Percentiles rank a stretch among this genome's conserved stretches.
These are phyloP conservation scores for Ceramica pisi DNA, from an alignment of 2,888 invertebrate species.

Conservation along the genomic window DNA sequence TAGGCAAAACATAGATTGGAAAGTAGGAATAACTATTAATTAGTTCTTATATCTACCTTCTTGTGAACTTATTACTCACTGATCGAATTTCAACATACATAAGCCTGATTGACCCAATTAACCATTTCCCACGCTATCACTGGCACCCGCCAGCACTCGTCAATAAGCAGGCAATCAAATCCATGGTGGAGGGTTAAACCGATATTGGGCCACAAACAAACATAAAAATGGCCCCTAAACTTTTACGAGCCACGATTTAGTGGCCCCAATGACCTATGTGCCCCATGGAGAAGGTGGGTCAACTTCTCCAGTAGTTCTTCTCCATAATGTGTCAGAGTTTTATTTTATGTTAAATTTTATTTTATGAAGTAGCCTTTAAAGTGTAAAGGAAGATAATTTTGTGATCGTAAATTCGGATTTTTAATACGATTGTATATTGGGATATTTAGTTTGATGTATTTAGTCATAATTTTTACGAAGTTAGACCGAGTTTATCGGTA, in stretches of 20 bases:
- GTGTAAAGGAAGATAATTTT: constrained; percentile 40
- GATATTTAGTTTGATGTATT: constrained; percentile 22
- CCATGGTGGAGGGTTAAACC: constrained; percentile 80
- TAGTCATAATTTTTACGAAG: constrained; percentile 27
- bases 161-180: constrained; percentile 84
- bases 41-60: background rate
- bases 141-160: constrained; percentile 57
- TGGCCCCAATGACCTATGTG: constrained; percentile 82
- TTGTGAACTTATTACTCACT: background rate
- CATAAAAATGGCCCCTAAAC: constrained; percentile 88
- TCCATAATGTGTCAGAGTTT: constrained; percentile 48
- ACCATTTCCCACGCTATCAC: constrained; percentile 45
- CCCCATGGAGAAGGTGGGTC: constrained; percentile 51
- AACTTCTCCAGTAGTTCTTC: constrained; percentile 50
- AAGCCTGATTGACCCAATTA: background rate
- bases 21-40: background rate
- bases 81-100: background rate
- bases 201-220: constrained; percentile 87
- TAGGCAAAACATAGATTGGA: background rate
- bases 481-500: background rate
- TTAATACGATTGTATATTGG: constrained; percentile 25
- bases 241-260: constrained; percentile 84
- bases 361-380: constrained; percentile 39
- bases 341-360: constrained; percentile 37
- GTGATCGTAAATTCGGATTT: constrained; percentile 46